Evolutionary conservation across 2,888 invertebrate species (phyloP), one percentile per base, ranked within the genome.

Genomic region (Drosophila setosimentum): DNA sequence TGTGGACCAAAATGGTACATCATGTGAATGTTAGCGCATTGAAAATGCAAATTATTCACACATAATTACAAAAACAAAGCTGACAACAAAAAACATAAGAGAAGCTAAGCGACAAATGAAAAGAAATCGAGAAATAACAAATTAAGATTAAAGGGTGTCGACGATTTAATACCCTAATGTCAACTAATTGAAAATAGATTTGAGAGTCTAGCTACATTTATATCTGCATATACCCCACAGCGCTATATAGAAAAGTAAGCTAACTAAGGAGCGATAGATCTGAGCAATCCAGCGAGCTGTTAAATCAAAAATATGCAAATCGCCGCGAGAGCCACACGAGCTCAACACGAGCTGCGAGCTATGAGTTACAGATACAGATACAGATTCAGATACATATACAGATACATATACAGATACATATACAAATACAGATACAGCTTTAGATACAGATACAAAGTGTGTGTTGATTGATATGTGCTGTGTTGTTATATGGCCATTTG

Each of bases 251-350:
- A 24, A 37, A 49, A 68, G 62, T 50, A 51, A 65, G 63, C 63
- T 63, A 71, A 54, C 74, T 72, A 58, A 58, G 21, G 64, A 50
- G 29, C 37, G 37, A 37, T 50, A 64, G 67, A 73, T 67, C 61
- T 72, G 61, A 75, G 54, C 76, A 75, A 78, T 71, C 54, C 73
- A 57, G 63, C 80, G 89, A 84, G 89, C 82, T 83, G 89, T 79
- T 91, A 91, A 89, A 88, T 88, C 80, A 91, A 87, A 90, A 89
- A 89, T 85, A 85, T 90, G 91, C 87, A 90, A 91, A 91, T 91
- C 73, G 77, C 78, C 49, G 59, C 65, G 72, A 81, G 83, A 78
- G 76, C 75, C 63, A 73, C 79, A 81, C 83, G 75, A 82, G 76
- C 78, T 58, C 69, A 72, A 78, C 82, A 77, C 83, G 78, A 85